Evolutionary conservation across 2,888 invertebrate genomes (phyloP).

Genomic region (Thelaira solivaga): DNA sequence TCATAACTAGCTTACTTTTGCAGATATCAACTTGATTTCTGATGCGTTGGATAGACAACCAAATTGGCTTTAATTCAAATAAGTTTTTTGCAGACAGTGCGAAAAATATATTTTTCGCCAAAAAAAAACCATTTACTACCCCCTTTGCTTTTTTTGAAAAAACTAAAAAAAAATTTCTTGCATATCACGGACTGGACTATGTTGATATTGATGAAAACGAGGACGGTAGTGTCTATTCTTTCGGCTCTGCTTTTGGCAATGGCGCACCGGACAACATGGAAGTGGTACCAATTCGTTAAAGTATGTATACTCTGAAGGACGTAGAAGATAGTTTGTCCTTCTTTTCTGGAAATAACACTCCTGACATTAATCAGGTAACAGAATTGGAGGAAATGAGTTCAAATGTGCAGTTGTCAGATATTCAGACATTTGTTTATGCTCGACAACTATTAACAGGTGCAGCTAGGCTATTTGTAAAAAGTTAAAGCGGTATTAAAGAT

Average conservation of each 20-base stretch:
- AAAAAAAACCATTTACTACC: too few relatives aligned
- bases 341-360: not conserved
- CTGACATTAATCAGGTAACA: not conserved
- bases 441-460: constrained; percentile 38
- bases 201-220: not conserved
- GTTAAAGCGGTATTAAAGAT: constrained; percentile 14
- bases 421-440: constrained; percentile 13
- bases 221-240: not conserved
- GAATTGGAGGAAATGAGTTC: not conserved
- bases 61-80: too few relatives aligned
- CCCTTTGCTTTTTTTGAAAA: too few relatives aligned
- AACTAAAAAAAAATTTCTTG: not conserved
- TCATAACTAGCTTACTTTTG: too few relatives aligned
- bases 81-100: too few relatives aligned
- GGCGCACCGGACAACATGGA: too few relatives aligned
- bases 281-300: not conserved
- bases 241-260: not conserved
- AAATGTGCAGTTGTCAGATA: not conserved
- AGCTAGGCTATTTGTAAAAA: constrained; percentile 22
- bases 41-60: too few relatives aligned
- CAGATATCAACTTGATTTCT: too few relatives aligned
- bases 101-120: too few relatives aligned
- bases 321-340: constrained; percentile 8
- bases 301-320: constrained; percentile 17
- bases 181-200: not conserved